A percentile compares a stretch with the other conserved stretches of the same genome.
These are phyloP conservation scores for Amblyjoppa fuscipennis DNA, from an alignment of 2,888 invertebrate species.

Conservation along the genomic window DNA sequence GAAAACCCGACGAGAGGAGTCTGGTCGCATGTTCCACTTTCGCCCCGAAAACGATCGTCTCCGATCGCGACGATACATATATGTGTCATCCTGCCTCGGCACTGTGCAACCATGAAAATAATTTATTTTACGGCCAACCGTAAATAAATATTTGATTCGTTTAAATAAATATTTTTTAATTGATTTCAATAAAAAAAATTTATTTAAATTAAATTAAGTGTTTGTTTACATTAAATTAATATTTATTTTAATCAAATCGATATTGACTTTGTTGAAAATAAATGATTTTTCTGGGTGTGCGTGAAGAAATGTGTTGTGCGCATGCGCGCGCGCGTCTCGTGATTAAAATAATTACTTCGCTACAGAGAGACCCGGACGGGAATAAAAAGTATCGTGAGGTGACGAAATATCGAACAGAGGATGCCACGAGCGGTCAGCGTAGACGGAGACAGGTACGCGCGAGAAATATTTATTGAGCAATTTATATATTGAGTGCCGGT, in stretches of 20 bases:
- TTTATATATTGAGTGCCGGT: neutral
- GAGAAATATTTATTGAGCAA: conserved; percentile 25
- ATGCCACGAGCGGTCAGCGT: neutral
- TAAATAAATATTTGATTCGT: conserved; percentile 24
- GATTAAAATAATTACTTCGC: conserved; percentile 44
- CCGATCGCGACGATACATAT: conserved; percentile 51
- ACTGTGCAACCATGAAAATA: too few relatives aligned
- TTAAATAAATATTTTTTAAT: too few relatives aligned
- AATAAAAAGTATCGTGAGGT: neutral
- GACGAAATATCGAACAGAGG: too few relatives aligned
- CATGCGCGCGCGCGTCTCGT: conserved; percentile 34
- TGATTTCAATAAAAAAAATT: neutral
- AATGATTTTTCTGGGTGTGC: too few relatives aligned
- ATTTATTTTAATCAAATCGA: too few relatives aligned
- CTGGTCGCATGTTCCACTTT: conserved; percentile 60
- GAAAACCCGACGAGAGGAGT: conserved; percentile 28
- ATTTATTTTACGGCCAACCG: neutral
- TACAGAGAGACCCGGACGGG: neutral
- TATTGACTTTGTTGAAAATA: too few relatives aligned
- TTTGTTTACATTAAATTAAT: too few relatives aligned
- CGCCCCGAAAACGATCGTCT: conserved; percentile 59
- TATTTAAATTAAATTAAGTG: neutral
- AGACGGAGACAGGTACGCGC: neutral
- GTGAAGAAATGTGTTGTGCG: neutral
- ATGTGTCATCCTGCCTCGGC: neutral